These are phyloP conservation scores for Periparus ater DNA, from an alignment of 2,797 vertebrate genomes.

Conservation along the genomic window DNA sequence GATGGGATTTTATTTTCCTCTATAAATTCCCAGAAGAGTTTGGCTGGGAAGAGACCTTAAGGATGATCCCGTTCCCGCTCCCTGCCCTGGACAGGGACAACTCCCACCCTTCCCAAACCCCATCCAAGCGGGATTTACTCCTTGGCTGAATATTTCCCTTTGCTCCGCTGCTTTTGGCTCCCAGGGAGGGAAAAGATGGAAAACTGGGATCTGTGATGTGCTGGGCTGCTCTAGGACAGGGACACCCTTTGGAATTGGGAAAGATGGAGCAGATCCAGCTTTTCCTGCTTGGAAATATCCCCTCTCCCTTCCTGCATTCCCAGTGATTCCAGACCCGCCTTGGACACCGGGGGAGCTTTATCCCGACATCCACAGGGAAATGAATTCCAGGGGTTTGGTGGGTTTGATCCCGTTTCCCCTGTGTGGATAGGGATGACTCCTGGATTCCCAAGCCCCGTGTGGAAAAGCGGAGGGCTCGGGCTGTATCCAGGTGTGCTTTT, in stretches of 20 bases:
- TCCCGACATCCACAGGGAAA: neutral
- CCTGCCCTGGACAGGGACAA: neutral
- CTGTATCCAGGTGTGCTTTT: neutral
- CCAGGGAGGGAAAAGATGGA: neutral
- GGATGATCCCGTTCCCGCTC: neutral
- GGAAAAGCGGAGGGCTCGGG: neutral
- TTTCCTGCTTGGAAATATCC: neutral
- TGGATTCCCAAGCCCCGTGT: neutral
- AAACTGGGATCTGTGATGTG: neutral
- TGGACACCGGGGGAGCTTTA: too few species aligned
- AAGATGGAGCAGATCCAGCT: neutral
- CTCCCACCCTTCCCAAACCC: neutral
- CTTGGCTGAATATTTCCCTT: neutral
- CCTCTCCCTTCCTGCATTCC: neutral
- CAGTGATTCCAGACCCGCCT: neutral
- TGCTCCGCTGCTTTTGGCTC: neutral
- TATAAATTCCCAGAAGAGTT: neutral
- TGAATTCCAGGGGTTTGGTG: neutral
- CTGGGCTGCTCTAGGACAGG: neutral
- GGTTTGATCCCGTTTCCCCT: neutral
- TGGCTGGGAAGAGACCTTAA: neutral
- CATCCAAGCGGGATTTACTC: neutral
- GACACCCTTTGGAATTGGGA: neutral
- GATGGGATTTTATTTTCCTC: accelerated
- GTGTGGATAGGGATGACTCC: neutral